A percentile compares a stretch with the other conserved stretches of the same genome.
These are phyloP conservation scores for Sesia bembeciformis DNA, from an alignment of 2,888 invertebrate species.

Conservation along the genomic window DNA sequence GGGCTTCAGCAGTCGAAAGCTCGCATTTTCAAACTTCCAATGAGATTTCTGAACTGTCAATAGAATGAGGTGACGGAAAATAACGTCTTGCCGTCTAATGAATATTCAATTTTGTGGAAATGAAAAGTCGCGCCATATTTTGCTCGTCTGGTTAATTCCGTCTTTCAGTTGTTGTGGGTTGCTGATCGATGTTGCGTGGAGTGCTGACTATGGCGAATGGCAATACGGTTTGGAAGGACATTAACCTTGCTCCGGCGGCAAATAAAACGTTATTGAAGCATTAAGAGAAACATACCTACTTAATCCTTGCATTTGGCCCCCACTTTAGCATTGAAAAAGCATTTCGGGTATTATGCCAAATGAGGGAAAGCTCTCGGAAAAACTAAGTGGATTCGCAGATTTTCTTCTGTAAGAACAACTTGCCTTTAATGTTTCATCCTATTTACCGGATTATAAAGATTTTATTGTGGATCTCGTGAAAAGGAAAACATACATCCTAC, in stretches of 20 bases:
- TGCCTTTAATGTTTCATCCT: not conserved
- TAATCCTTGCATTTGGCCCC: not conserved
- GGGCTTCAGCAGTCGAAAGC: conserved; percentile 16
- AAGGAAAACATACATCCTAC: not conserved
- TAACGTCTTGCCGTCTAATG: conserved; percentile 22
- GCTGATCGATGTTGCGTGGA: not conserved
- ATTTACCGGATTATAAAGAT: not conserved
- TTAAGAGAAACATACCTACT: conserved; percentile 8
- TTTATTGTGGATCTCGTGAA: not conserved
- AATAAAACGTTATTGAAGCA: conserved; percentile 18
- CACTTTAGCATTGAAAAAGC: not conserved
- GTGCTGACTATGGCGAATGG: not conserved
- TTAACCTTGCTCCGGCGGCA: conserved; percentile 19
- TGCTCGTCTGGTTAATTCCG: conserved; percentile 9
- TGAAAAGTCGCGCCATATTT: conserved; percentile 49
- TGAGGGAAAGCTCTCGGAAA: not conserved
- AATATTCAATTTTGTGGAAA: conserved; percentile 51
- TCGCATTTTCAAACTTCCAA: conserved; percentile 13
- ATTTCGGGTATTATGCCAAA: not conserved
- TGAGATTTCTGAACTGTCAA: conserved; percentile 18
- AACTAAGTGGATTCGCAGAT: not conserved
- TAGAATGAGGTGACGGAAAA: conserved; percentile 19
- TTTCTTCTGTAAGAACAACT: not conserved
- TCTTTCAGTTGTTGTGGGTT: conserved; percentile 2
- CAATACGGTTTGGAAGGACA: conserved; percentile 19